Evolutionary conservation across 2,888 invertebrate genomes (phyloP).

Genomic region (Xestoiulus laeticollis): DNA sequence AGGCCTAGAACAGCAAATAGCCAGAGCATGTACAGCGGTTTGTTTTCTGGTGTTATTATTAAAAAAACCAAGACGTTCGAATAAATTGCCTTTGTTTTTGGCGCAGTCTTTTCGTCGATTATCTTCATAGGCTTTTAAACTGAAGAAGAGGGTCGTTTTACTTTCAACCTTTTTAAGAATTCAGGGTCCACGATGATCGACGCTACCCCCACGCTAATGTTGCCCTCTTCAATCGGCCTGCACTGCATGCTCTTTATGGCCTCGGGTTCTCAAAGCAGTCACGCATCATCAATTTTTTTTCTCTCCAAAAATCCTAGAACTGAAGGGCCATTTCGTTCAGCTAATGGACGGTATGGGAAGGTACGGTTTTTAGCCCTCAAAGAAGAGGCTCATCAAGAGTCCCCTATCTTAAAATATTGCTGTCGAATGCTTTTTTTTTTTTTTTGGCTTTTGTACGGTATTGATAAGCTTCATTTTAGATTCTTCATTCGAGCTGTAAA

Average conservation of each 20-base stretch:
- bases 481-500: no score
- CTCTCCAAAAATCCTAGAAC: neutral
- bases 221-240: neutral
- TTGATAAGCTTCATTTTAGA: no score
- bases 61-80: neutral
- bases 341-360: neutral
- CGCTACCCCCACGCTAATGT: neutral
- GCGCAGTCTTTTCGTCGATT: neutral
- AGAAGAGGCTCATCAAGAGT: neutral
- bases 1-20: no score
- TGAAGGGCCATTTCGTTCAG: neutral
- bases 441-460: neutral
- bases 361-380: neutral
- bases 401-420: neutral
- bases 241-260: neutral
- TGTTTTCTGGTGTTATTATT: no score
- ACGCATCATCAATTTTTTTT: neutral
- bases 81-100: conserved; percentile 20
- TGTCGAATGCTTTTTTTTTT: neutral
- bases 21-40: no score
- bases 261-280: neutral
- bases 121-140: neutral
- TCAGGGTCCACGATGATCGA: conserved; percentile 30
- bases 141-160: neutral
- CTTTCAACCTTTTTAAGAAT: neutral